Evolutionary conservation across 1,140 invertebrate genomes (phyloP).

Genomic region (Penaeus vannamei): DNA sequence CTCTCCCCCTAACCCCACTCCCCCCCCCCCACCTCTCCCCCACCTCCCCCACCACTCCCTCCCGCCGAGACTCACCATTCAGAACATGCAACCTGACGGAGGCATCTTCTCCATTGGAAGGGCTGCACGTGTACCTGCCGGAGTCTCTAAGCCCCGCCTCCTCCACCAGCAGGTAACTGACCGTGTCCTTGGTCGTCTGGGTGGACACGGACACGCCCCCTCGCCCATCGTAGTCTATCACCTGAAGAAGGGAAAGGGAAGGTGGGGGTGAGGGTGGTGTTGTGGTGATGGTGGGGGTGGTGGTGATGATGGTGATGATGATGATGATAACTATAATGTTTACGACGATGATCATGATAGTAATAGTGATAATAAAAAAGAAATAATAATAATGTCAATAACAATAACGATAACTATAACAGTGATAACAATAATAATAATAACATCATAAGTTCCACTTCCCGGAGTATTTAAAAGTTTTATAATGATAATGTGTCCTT

Average conservation of each 20-base stretch:
- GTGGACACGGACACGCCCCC: slow-evolving; percentile 31
- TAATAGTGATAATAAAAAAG: too few species aligned
- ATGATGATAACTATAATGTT: too few species aligned
- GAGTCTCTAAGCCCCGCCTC: slow-evolving; percentile 41
- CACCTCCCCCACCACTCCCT: background rate
- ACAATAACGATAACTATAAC: too few species aligned
- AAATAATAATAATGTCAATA: too few species aligned
- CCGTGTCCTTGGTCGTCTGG: slow-evolving; percentile 29
- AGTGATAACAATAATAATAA: too few species aligned
- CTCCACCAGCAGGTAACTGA: slow-evolving; percentile 54
- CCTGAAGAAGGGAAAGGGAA: slow-evolving; percentile 10
- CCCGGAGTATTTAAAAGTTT: too few species aligned
- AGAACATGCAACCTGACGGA: slow-evolving; percentile 47
- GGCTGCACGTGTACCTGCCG: slow-evolving; percentile 47
- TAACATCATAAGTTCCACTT: too few species aligned
- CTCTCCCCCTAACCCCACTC: too few species aligned
- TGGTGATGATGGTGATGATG: too few species aligned
- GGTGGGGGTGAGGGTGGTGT: background rate
- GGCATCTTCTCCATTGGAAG: slow-evolving; percentile 48
- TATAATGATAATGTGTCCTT: too few species aligned
- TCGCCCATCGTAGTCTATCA: slow-evolving; percentile 52
- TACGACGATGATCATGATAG: too few species aligned
- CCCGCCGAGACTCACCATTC: background rate
- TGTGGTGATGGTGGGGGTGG: too few species aligned
- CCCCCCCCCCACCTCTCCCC: background rate